Evolutionary conservation across 35 echinoderm and acorn worm species (phyloP), one percentile per base, ranked within the genome.

Genomic region (Lytechinus variegatus): DNA sequence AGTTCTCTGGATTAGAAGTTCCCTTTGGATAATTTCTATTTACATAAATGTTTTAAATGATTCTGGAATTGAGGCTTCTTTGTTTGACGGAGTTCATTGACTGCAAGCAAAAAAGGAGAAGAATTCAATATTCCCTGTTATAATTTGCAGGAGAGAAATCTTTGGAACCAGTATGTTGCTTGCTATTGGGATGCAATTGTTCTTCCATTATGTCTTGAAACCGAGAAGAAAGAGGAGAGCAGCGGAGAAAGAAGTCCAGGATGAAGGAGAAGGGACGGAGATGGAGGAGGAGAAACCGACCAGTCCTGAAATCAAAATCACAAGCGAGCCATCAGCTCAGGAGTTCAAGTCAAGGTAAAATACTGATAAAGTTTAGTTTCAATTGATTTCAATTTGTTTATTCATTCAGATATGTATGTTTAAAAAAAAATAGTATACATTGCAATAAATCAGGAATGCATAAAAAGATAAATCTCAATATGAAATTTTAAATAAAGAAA

Each of bases 291-390:
- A 3, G 5, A 28, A 52, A 21, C 88, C 88, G 0, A 6, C 29
- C 9, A 90, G 52, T 21, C 88, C 88, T 29, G 29, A 90, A 90
- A 28, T 12, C 3, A 52, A 19, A 9, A 12, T 6, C 52, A 3
- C 1, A 21, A 90, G 9, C 4, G 29, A 90, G 27, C 27, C 28
- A 52, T 6, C 52, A 27, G n/a, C 92, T 54, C 14, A 57, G 24
- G 92, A 93, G 53, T 93, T 56, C 92, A 93, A 93, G 54, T 93
- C 92, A 93, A 54, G 92, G 92, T 93, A 27, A 54, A 90, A 24
- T 4, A 24, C 12, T 4, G 14, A 79, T 8, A 6, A 79, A 3
- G 0, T 21, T 16, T 16, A 0, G 19, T 79, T 79, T 4, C 7
- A 0, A 79, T 5, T 24, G 4, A 16, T 3, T 27, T n/a, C 19